phyloP scores from a whole-genome alignment of 1,140 invertebrate genomes.

The Bombus soroeensis region DNA sequence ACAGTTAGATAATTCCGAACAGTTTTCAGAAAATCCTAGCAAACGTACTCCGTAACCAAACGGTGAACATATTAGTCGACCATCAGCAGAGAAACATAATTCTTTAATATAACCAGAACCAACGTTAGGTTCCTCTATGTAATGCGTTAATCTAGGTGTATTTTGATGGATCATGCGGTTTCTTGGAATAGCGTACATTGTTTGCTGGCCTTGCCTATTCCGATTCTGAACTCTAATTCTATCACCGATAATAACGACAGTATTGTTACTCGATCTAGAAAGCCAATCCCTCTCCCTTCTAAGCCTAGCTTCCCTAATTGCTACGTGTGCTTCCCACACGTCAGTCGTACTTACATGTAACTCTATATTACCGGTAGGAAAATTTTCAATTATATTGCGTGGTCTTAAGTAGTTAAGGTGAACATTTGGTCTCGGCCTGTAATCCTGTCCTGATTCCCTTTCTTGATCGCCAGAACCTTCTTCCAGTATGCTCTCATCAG shows the following conservation, averaged over 20 bases:
- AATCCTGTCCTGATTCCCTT: slow-evolving; percentile 53
- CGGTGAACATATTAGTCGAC: slow-evolving; percentile 94
- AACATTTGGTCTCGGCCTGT: slow-evolving; percentile 54
- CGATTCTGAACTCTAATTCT: slow-evolving; percentile 69
- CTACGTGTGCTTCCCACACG: slow-evolving; percentile 87
- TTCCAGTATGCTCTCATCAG: slow-evolving; percentile 42
- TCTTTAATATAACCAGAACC: slow-evolving; percentile 95
- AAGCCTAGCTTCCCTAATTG: slow-evolving; percentile 86
- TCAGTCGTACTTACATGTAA: slow-evolving; percentile 83
- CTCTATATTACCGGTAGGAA: slow-evolving; percentile 77
- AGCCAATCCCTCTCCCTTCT: slow-evolving; percentile 81
- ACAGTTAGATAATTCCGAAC: slow-evolving; percentile 90
- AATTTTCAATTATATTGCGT: slow-evolving; percentile 71
- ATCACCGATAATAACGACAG: slow-evolving; percentile 80
- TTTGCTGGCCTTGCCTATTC: slow-evolving; percentile 72
- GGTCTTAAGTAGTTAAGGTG: slow-evolving; percentile 65
- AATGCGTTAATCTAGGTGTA: slow-evolving; percentile 91
- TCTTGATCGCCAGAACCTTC: slow-evolving; percentile 46
- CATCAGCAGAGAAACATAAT: slow-evolving; percentile 94
- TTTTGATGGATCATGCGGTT: slow-evolving; percentile 88
- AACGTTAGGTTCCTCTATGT: slow-evolving; percentile 93
- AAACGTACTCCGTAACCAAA: slow-evolving; percentile 93
- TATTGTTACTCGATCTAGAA: slow-evolving; percentile 69
- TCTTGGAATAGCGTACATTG: slow-evolving; percentile 77
- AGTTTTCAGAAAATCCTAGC: slow-evolving; percentile 90